These are phyloP conservation scores for Hyposoter dolosus DNA, from an alignment of 2,888 invertebrate genomes.

Conservation along the genomic window DNA sequence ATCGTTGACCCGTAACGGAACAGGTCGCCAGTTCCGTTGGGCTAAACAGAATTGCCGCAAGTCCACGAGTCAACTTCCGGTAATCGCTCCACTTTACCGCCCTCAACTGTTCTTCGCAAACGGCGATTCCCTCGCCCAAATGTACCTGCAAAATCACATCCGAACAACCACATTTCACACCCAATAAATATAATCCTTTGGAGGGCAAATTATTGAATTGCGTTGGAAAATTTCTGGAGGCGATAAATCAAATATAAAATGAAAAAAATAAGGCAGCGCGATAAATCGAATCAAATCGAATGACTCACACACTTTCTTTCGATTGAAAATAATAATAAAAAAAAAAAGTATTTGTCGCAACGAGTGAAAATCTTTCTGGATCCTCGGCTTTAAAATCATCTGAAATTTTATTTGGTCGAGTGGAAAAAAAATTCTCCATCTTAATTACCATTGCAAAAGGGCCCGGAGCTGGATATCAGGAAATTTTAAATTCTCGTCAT, in stretches of 20 bases:
- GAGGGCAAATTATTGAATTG: neutral
- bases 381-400: neutral
- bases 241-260: neutral
- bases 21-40: conserved; percentile 91
- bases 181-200: conserved; percentile 24
- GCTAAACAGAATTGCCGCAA: conserved; percentile 91
- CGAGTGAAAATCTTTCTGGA: neutral
- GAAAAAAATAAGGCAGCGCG: neutral
- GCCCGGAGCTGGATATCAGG: conserved; percentile 1
- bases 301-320: neutral
- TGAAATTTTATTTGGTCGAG: neutral
- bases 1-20: conserved; percentile 91
- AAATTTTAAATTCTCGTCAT: conserved; percentile 29
- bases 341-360: neutral
- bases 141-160: conserved; percentile 86
- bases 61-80: conserved; percentile 89
- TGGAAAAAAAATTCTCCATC: neutral
- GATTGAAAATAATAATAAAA: neutral
- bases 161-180: neutral
- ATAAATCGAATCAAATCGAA: neutral
- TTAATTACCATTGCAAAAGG: conserved; percentile 10
- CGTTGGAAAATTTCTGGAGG: neutral
- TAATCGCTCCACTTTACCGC: conserved; percentile 92
- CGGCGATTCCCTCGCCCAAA: conserved; percentile 90
- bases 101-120: conserved; percentile 89